A percentile compares a stretch with the other conserved stretches of the same genome.
These are phyloP conservation scores for Teleiodes luculella DNA, from an alignment of 2,888 invertebrate species.

Conservation along the genomic window DNA sequence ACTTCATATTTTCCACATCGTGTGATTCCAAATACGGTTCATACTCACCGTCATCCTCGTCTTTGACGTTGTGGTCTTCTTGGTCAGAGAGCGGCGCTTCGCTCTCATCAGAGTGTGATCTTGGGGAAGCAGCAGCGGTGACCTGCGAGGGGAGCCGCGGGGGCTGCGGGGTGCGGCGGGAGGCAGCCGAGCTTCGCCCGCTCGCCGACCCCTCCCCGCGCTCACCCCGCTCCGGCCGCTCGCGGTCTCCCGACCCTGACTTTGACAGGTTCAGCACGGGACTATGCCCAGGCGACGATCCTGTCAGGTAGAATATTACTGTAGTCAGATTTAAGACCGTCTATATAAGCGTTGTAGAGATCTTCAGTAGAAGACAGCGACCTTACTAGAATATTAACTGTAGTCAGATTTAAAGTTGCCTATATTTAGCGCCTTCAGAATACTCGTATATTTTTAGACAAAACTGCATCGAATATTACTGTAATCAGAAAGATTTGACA, in stretches of 20 bases:
- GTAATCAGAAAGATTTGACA: no score
- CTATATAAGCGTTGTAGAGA: background rate
- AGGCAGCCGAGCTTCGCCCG: conserved; percentile 78
- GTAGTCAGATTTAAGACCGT: conserved; percentile 30
- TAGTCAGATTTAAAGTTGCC: no score
- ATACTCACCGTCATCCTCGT: conserved; percentile 85
- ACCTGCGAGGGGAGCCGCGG: conserved; percentile 73
- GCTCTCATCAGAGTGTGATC: conserved; percentile 88
- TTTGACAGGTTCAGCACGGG: conserved; percentile 95
- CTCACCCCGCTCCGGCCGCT: conserved; percentile 76
- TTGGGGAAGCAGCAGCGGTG: conserved; percentile 79
- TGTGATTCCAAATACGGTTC: no score
- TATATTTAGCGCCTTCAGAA: no score
- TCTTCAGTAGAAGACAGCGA: background rate
- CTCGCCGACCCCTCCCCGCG: conserved; percentile 73
- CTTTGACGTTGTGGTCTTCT: conserved; percentile 90
- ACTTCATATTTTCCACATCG: no score
- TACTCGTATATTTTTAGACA: no score
- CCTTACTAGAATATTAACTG: no score
- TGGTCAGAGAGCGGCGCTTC: conserved; percentile 93
- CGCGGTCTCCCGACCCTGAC: conserved; percentile 88
- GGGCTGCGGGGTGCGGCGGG: conserved; percentile 81
- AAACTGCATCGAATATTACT: no score
- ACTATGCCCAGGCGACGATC: conserved; percentile 93
- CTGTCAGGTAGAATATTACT: conserved; percentile 52